A percentile compares a stretch with the other conserved stretches of the same genome.
Conservation (phyloP, 2,797 vertebrate genomes). For the Melanotaenia maccullochi region DNA sequence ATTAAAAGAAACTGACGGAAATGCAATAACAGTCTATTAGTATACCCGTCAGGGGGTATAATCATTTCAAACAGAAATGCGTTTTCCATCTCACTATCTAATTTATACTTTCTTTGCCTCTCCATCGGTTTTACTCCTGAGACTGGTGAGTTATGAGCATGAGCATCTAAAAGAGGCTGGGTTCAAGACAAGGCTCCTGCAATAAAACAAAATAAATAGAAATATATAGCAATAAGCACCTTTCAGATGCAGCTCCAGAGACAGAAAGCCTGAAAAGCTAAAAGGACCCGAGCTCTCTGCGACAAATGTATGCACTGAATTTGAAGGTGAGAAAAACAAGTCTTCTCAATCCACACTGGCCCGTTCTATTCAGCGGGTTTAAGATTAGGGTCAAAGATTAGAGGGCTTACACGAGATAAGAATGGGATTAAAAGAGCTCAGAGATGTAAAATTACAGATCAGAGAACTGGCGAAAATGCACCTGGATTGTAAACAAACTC, state of each 20-base stretch:
- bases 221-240: conserved; percentile 58
- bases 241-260: conserved; percentile 21
- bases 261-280: conserved; percentile 45
- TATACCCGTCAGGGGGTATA: conserved; percentile 73
- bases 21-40: conserved; percentile 86
- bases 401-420: conserved; percentile 82
- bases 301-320: conserved; percentile 62
- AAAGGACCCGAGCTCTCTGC: conserved; percentile 29
- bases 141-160: conserved; percentile 56
- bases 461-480: conserved; percentile 76
- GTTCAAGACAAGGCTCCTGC: conserved; percentile 69
- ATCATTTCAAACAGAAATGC: conserved; percentile 82
- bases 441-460: conserved; percentile 85
- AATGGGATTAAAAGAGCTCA: conserved; percentile 84
- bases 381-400: conserved; percentile 89
- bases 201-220: conserved; percentile 70
- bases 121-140: conserved; percentile 66
- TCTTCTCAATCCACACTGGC: conserved; percentile 52
- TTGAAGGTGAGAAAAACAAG: conserved; percentile 74
- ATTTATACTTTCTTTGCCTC: conserved; percentile 77
- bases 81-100: conserved; percentile 78
- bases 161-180: conserved; percentile 57
- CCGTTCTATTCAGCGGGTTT: conserved; percentile 72
- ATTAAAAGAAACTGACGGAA: conserved; percentile 84
- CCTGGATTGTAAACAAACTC: conserved; percentile 77